Base-by-base conservation (phyloP, 2,113 vertebrate species). In the Microtus montanus region DNA sequence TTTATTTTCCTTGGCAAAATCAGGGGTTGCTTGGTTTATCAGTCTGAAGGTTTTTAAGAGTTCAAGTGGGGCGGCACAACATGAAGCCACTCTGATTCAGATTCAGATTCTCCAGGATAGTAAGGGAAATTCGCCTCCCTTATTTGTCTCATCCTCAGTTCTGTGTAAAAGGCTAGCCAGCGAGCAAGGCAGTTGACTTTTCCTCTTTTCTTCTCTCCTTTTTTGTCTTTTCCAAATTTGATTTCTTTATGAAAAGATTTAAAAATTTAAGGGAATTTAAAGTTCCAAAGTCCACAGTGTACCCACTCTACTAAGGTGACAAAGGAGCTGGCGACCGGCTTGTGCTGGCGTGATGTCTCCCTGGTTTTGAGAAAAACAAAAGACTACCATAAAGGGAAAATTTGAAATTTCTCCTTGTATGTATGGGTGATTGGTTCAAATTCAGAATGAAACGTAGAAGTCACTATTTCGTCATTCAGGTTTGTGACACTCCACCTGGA, bases 1-100 rank as follows among this genome's bases (percentile, higher is more conserved):
- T 94, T 90, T 96, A 90, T 96, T 97, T 96, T 89, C 92, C 79
- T 96, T 97, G 96, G 93, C 88, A 89, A 73, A 78, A 52, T 20
- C 49, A 7, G 12, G 17, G 24, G 47, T 13, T 84, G 44, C 87
- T 96, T 96, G 77, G 88, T 92, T 95, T 93, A 96, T 93, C 77
- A 93, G 75, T n/a, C 95, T 92, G 78, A 94, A 38, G 82, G 47
- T 78, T 95, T 94, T 74, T 90, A 92, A 70, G 91, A 95, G 86
- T 90, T 92, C 78, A 92, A 78, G 41, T 38, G n/a, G 73, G 41
- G 80, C 73, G 89, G 82, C 17, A 38, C 63, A 70, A 71, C 14
- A 5, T 49, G 61, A 90, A 91, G 63, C 49, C 71, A n/a, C 35
- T 90, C 49, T 93, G 77, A 87, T 20, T 52, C 5, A 58, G 26